These are phyloP conservation scores for Amphipyra tragopoginis DNA, from an alignment of 2,888 invertebrate genomes.

Conservation along the genomic window DNA sequence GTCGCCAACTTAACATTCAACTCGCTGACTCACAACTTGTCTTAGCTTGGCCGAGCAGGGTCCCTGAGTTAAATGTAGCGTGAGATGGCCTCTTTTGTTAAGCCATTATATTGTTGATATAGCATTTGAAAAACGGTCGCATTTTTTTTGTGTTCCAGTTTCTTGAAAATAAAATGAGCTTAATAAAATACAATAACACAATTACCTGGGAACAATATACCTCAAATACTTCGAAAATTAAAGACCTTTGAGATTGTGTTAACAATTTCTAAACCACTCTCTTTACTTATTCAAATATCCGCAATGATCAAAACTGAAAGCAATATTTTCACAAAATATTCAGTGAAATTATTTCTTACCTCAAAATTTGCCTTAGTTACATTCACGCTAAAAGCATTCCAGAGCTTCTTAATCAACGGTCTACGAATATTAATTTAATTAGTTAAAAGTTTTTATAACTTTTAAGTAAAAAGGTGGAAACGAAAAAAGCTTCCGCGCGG, in stretches of 20 bases:
- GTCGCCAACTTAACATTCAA: constrained; percentile 61
- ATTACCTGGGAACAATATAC: constrained; percentile 24
- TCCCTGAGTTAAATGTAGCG: constrained; percentile 35
- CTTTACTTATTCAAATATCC: constrained; percentile 77
- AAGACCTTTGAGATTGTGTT: constrained; percentile 68
- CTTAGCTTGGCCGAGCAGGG: constrained; percentile 31
- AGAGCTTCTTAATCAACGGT: constrained; percentile 83
- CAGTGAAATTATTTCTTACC: constrained; percentile 72
- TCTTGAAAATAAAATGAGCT: neutral
- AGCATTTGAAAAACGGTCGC: no score
- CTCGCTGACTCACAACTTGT: constrained; percentile 43
- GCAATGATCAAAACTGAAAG: constrained; percentile 73
- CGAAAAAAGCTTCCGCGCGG: constrained; percentile 68
- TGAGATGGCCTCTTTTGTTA: constrained; percentile 23
- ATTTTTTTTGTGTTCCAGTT: neutral
- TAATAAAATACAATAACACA: constrained; percentile 30
- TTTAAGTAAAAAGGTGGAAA: constrained; percentile 78
- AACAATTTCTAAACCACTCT: constrained; percentile 71
- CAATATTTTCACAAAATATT: constrained; percentile 77
- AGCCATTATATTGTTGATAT: neutral
- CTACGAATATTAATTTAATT: constrained; percentile 86
- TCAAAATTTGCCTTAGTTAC: constrained; percentile 70
- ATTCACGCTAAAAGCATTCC: constrained; percentile 85
- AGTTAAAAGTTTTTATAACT: constrained; percentile 83
- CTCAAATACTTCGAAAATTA: constrained; percentile 53